These are phyloP conservation scores for Numenius arquata DNA, from an alignment of 2,113 vertebrate species.

Conservation along the genomic window DNA sequence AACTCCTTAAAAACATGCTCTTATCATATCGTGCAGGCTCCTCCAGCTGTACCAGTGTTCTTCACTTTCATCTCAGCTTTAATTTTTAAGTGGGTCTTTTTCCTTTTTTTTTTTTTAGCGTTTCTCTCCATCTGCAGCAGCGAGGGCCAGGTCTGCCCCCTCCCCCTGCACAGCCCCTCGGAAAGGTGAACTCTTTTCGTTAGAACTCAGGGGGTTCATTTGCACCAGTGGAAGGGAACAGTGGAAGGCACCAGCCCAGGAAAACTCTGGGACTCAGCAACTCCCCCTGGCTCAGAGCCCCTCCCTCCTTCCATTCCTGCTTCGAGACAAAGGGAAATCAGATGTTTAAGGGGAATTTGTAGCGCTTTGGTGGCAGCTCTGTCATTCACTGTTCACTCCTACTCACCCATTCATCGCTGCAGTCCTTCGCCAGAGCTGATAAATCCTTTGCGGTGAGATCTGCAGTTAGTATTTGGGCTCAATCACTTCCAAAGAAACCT, in stretches of 20 bases:
- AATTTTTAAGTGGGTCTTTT: neutral
- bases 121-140: neutral
- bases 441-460: neutral
- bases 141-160: neutral
- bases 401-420: neutral
- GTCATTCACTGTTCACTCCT: rapidly evolving
- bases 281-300: too few species aligned
- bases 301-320: neutral
- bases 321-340: neutral
- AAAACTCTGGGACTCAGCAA: neutral
- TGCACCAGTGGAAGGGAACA: neutral
- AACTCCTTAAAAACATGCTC: slow-evolving; percentile 44
- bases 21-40: slow-evolving; percentile 29
- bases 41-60: neutral
- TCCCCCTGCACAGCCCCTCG: neutral
- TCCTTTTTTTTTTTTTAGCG: neutral
- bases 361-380: rapidly evolving
- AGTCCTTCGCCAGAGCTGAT: neutral
- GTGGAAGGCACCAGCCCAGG: too few species aligned
- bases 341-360: neutral
- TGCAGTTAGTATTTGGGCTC: neutral
- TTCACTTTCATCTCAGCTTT: neutral
- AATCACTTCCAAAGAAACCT: neutral
- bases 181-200: rapidly evolving
- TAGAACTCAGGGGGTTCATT: rapidly evolving